Evolutionary conservation across 2,797 vertebrate genomes (phyloP).

Genomic region (Myotis planiceps): DNA sequence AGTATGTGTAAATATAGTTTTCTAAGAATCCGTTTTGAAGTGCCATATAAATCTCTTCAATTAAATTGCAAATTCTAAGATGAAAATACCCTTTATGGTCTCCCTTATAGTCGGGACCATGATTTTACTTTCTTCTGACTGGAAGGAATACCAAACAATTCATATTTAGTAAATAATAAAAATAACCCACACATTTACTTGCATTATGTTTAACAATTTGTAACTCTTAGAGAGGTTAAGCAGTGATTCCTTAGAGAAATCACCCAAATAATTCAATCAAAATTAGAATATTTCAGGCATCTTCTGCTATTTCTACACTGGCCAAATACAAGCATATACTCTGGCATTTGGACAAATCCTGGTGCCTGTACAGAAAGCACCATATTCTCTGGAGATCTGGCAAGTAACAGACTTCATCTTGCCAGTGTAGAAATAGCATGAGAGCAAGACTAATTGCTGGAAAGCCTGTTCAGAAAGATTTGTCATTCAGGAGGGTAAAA

Average conservation of each 20-base stretch:
- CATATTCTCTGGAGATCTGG: conserved; percentile 80
- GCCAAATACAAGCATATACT: conserved; percentile 70
- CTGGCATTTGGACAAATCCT: conserved; percentile 74
- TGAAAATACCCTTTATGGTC: background rate
- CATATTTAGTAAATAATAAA: conserved; percentile 19
- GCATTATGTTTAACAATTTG: conserved; percentile 40
- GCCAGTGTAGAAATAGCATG: conserved; percentile 82
- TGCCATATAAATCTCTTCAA: background rate
- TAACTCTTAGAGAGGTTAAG: conserved; percentile 39
- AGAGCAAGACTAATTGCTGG: conserved; percentile 83
- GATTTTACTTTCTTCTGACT: background rate
- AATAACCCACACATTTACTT: background rate
- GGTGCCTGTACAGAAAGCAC: conserved; percentile 73
- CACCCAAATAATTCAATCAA: conserved; percentile 41
- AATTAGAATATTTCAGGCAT: conserved; percentile 45
- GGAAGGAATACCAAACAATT: background rate
- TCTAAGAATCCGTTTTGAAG: conserved; percentile 44
- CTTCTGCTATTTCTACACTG: conserved; percentile 60
- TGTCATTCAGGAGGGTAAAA: conserved; percentile 81
- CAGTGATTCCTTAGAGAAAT: conserved; percentile 54
- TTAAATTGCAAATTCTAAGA: background rate
- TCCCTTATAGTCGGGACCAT: background rate
- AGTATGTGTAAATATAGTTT: conserved; percentile 18
- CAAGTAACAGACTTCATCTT: conserved; percentile 73
- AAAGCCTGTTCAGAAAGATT: conserved; percentile 80